Evolutionary conservation across 2,888 invertebrate species (phyloP).

Genomic region (Hypercompe scribonia): DNA sequence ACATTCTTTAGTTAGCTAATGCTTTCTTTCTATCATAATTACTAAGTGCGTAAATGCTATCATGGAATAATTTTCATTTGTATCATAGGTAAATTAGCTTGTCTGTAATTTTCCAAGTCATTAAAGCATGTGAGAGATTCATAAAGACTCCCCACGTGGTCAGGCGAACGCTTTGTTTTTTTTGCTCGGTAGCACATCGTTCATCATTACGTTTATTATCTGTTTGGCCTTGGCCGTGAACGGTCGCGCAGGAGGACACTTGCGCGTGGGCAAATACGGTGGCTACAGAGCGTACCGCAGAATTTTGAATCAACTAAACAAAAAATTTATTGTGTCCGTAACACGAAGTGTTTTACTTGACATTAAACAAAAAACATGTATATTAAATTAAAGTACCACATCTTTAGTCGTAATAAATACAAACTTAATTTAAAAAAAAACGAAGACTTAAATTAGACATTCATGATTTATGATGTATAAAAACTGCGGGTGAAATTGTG

Average conservation of each 20-base stretch:
- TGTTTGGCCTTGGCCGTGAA: constrained; percentile 85
- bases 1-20: constrained; percentile 22
- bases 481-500: constrained; percentile 17
- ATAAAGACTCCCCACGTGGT: constrained; percentile 80
- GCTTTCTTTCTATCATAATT: constrained; percentile 27
- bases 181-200: constrained; percentile 77
- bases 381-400: constrained; percentile 52
- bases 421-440: not conserved
- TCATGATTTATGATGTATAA: constrained; percentile 29
- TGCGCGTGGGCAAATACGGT: constrained; percentile 69
- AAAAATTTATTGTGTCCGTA: constrained; percentile 61
- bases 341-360: constrained; percentile 51
- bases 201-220: constrained; percentile 82
- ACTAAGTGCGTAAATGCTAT: constrained; percentile 20
- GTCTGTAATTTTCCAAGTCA: constrained; percentile 79
- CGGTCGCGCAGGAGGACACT: constrained; percentile 75
- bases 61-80: constrained; percentile 64
- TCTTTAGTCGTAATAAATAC: constrained; percentile 22
- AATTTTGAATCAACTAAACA: constrained; percentile 57
- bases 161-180: constrained; percentile 63
- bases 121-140: constrained; percentile 75
- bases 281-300: constrained; percentile 58
- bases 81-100: constrained; percentile 60
- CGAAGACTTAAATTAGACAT: constrained; percentile 20
- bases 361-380: constrained; percentile 42